Percentiles rank a stretch among this genome's conserved stretches.
phyloP scores from a whole-genome alignment of 2,113 vertebrate genomes.

The Rhombomys opimus region DNA sequence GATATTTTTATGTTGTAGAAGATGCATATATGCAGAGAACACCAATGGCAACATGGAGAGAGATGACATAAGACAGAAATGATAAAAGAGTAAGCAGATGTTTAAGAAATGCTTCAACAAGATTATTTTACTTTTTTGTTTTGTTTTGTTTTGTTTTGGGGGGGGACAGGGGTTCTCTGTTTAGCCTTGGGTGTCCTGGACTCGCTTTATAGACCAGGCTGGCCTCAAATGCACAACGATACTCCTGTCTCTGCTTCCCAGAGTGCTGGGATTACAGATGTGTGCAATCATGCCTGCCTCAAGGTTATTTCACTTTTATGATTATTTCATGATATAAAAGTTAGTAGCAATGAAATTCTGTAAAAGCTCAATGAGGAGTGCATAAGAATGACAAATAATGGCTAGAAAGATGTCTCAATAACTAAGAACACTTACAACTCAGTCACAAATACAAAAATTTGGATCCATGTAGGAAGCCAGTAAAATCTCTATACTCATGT shows the following conservation, averaged over 20 bases:
- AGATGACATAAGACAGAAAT: not conserved
- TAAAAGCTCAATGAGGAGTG: not conserved
- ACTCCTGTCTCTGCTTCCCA: no score
- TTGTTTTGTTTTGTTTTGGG: no score
- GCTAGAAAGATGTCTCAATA: not conserved
- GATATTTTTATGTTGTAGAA: not conserved
- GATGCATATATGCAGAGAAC: not conserved
- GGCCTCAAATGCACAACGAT: no score
- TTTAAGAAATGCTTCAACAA: not conserved
- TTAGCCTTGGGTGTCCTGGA: no score
- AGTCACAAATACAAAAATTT: not conserved
- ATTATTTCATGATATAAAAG: not conserved
- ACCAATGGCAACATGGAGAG: not conserved
- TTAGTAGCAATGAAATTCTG: not conserved
- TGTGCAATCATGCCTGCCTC: no score
- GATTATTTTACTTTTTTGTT: no score
- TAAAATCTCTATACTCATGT: not conserved
- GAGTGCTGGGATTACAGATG: no score
- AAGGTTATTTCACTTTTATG: not conserved
- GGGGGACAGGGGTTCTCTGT: no score
- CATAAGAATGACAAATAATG: not conserved
- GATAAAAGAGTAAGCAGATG: not conserved
- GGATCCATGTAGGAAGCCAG: no score
- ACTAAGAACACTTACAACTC: not conserved
- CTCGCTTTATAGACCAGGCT: no score